Evolutionary conservation across 2,888 invertebrate species (phyloP), one percentile per base, ranked within the genome.

Genomic region (Myopa testacea): DNA sequence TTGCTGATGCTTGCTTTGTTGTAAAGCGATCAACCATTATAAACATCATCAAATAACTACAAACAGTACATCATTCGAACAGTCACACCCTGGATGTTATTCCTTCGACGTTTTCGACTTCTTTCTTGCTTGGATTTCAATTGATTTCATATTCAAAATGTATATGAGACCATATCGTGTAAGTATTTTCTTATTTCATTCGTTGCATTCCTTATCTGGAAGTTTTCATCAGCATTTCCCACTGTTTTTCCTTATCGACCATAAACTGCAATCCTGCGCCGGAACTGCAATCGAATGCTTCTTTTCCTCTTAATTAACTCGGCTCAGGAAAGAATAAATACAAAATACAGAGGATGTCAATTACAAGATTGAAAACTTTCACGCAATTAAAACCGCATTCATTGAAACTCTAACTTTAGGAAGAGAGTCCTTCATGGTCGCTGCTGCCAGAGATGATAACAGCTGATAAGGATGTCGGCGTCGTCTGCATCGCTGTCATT

Each of bases 331-430:
- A 50, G 14, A 50, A 50, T 10, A 55, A 55, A 16, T 5, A 12
- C 2, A 38, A 38, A 40, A 16, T 45, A n/a, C 67, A 19, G 4
- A 60, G 5, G 58, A 67, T 37, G 60, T 67, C 77, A 67, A 72
- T 62, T 70, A 71, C 65, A 71, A 68, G 74, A 78, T 80, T 77
- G 77, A 79, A 69, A 79, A 81, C 81, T 82, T 80, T 80, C 81
- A 83, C 82, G 83, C 85, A 86, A 86, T 87, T 85, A 84, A 84
- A 86, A 84, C 86, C 85, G 80, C 86, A 86, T 81, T 84, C 80
- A 83, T 84, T 50, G 50, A 8, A 50, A 3, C 1, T 50, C 50
- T 1, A 50, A 26, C 26, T 26, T 26, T 26, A 26, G 26, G 26
- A 50, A 8, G 3, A 16, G 6, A 16, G 14, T 16, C 8, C 19